A percentile compares a stretch with the other conserved stretches of the same genome.
Conservation (phyloP, 2,113 vertebrate species). For the Pachycephala philippinensis region DNA sequence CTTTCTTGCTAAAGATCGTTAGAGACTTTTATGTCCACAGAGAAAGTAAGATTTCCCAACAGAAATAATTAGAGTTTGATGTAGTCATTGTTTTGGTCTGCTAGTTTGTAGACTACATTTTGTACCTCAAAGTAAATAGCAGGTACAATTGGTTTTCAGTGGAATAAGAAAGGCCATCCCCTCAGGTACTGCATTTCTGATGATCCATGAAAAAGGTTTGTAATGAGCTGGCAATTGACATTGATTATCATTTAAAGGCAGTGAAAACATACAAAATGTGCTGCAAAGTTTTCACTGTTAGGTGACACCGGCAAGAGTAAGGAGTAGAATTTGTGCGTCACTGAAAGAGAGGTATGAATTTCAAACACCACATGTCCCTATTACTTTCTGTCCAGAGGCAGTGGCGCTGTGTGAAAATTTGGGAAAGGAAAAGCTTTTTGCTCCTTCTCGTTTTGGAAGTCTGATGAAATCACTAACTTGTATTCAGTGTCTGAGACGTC, state of each 20-base stretch:
- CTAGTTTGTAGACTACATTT: neutral
- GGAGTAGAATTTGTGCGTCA: neutral
- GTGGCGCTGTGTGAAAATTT: fast-evolving
- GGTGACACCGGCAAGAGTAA: fast-evolving
- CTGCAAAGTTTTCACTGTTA: neutral
- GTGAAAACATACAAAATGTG: neutral
- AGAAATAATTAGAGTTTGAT: neutral
- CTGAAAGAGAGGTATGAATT: neutral
- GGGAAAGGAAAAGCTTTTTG: neutral
- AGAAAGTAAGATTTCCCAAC: neutral
- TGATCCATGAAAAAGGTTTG: constrained; percentile 29
- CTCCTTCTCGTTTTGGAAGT: neutral
- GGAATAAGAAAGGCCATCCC: neutral
- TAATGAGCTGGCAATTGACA: constrained; percentile 32
- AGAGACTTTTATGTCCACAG: neutral
- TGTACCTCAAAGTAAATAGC: neutral
- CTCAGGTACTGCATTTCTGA: neutral
- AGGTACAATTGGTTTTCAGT: neutral
- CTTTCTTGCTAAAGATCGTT: neutral
- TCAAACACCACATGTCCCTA: neutral
- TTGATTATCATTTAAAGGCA: constrained; percentile 55
- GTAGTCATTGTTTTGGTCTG: neutral
- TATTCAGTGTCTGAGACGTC: neutral
- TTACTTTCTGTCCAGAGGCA: neutral
- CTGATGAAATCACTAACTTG: neutral